Evolutionary conservation across 2,797 vertebrate species (phyloP), one percentile per base, ranked within the genome.

Genomic region (Bryconaethiops microstoma): DNA sequence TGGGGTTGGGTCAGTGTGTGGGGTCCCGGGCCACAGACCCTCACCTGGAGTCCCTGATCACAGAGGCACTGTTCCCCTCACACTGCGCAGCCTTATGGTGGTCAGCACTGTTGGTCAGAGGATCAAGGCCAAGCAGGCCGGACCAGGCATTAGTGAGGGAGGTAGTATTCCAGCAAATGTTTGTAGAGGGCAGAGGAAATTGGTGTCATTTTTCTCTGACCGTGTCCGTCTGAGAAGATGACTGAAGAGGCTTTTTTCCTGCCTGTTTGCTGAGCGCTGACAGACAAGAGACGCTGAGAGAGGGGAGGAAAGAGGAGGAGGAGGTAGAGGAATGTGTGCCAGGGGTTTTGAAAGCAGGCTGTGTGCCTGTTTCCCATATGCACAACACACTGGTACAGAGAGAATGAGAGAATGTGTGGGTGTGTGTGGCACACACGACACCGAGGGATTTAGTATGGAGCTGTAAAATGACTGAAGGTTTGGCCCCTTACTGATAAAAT

Each of bases 151-250:
- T 70, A 62, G 14, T 39, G 25, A 70, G 68, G 75, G 70, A 29
- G 35, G 68, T 67, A 75, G 70, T 73, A 55, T 77, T 80, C 69
- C 35, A 68, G 80, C 77, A 82, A 84, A 82, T 84, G 80, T 86
- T 86, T 82, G 69, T 59, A 55, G 62, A 72, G 59, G 72, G 72
- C 55, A 64, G 42, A 42, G 77, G 62, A 62, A 73, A 63, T 70
- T 63, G 60, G 35, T 71, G 52, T 82, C 57, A 63, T 68, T 29
- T 73, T 48, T 77, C 40, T 75, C 75, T 59, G 68, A n/a, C 23
- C 13, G 17, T 45, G 54, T 45, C 25, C n/a, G 19, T 42, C 54
- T 50, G 79, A 70, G 57, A 23, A 10, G 6, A 48, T 13, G 65
- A 59, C 5, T 39, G 57, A 83, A 63, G 79, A 75, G 42, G 25